Evolutionary conservation across 2,888 invertebrate genomes (phyloP).

Genomic region (Plemyria rubiginata): DNA sequence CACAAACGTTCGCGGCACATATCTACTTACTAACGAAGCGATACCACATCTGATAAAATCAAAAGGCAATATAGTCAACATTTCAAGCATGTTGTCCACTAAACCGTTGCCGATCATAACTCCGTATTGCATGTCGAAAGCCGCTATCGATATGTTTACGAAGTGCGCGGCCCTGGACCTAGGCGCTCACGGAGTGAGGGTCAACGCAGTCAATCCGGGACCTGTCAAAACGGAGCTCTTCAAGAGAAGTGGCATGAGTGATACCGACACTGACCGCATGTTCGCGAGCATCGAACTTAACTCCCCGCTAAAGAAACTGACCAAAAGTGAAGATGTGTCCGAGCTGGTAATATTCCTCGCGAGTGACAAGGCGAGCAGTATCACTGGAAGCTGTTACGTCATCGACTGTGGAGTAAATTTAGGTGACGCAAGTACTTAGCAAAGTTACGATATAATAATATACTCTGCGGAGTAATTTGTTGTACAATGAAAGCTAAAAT

Average conservation of each 20-base stretch:
- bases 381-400: slow-evolving; percentile 62
- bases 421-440: slow-evolving; percentile 51
- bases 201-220: slow-evolving; percentile 71
- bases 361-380: slow-evolving; percentile 63
- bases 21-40: slow-evolving; percentile 58
- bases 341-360: slow-evolving; percentile 65
- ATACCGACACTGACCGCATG: slow-evolving; percentile 52
- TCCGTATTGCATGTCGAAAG: slow-evolving; percentile 72
- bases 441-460: slow-evolving; percentile 43
- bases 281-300: slow-evolving; percentile 51
- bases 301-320: slow-evolving; percentile 58
- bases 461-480: slow-evolving; percentile 39
- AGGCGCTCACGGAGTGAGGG: slow-evolving; percentile 64
- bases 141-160: slow-evolving; percentile 70
- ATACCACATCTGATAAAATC: slow-evolving; percentile 59
- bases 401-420: slow-evolving; percentile 67
- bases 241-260: slow-evolving; percentile 58
- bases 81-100: slow-evolving; percentile 64
- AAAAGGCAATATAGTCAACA: slow-evolving; percentile 67
- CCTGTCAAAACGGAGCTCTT: slow-evolving; percentile 67
- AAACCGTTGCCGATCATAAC: slow-evolving; percentile 58
- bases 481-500: slow-evolving; percentile 42
- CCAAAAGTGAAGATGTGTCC: slow-evolving; percentile 62
- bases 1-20: slow-evolving; percentile 68
- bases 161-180: slow-evolving; percentile 67